Conservation (phyloP, 2,797 vertebrate genomes). For the Epinephelus coioides region DNA sequence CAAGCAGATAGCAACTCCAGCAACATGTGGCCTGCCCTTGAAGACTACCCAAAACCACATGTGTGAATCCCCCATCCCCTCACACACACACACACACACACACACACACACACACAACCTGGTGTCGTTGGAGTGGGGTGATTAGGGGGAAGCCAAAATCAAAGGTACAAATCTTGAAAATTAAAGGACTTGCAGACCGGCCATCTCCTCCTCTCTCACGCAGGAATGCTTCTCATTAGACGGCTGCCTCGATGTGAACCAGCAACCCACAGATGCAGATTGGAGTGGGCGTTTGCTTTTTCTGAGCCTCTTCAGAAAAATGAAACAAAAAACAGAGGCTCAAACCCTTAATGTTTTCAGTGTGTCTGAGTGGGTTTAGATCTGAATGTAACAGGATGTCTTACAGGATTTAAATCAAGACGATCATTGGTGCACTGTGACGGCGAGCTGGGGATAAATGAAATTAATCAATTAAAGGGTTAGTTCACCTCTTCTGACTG, state of each 20-base stretch:
- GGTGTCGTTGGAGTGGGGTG: slow-evolving; percentile 55
- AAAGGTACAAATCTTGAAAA: slow-evolving; percentile 80
- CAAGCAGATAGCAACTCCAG: slow-evolving; percentile 70
- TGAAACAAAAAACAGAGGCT: slow-evolving; percentile 12
- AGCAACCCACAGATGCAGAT: slow-evolving; percentile 59
- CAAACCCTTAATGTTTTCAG: slow-evolving; percentile 50
- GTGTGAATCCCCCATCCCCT: slow-evolving; percentile 65
- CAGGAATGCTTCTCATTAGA: slow-evolving; percentile 76
- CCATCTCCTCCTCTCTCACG: slow-evolving; percentile 59
- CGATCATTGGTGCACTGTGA: neutral
- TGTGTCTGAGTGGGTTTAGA: slow-evolving; percentile 31
- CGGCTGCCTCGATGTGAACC: slow-evolving; percentile 56
- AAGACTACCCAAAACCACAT: slow-evolving; percentile 77
- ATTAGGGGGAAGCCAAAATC: slow-evolving; percentile 77
- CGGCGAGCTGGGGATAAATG: neutral
- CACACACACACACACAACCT: slow-evolving; percentile 37
- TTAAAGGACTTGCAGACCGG: slow-evolving; percentile 74
- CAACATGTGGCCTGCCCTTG: slow-evolving; percentile 78
- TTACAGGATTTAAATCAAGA: slow-evolving; percentile 15
- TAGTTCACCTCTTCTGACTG: neutral
- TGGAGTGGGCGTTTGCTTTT: slow-evolving; percentile 49
- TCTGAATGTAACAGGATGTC: slow-evolving; percentile 33
- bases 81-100: slow-evolving; percentile 8
- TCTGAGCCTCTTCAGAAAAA: slow-evolving; percentile 36
- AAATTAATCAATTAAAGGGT: neutral